Conservation (phyloP, 2,113 vertebrate genomes). For the Tympanuchus pallidicinctus region DNA sequence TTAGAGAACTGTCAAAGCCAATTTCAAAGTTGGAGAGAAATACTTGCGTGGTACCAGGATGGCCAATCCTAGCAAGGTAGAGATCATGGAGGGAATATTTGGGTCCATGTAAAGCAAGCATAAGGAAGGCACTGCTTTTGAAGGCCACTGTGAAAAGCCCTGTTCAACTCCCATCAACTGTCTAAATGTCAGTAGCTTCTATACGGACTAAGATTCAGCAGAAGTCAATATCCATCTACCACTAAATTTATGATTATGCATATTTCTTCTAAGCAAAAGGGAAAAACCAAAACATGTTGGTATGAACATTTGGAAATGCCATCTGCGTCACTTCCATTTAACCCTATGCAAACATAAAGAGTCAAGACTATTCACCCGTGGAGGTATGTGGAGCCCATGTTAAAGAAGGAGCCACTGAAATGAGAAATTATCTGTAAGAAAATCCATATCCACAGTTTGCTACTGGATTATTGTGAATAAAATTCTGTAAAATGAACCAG, state of each 20-base stretch:
- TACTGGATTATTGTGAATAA: neutral
- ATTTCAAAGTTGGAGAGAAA: neutral
- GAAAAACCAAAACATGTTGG: neutral
- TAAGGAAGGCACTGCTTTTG: neutral
- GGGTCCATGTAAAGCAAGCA: neutral
- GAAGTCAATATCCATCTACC: neutral
- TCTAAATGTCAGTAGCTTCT: neutral
- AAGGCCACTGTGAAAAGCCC: neutral
- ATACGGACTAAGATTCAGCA: neutral
- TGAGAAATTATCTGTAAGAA: neutral
- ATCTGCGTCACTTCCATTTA: neutral
- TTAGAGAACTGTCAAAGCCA: neutral
- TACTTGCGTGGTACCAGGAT: neutral
- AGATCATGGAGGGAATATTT: neutral
- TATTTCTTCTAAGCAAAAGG: neutral
- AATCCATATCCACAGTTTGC: neutral
- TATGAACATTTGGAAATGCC: neutral
- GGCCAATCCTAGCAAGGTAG: neutral
- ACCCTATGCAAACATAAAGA: neutral
- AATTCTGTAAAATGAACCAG: neutral
- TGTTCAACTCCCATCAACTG: neutral
- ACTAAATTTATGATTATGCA: neutral
- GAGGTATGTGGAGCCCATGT: neutral
- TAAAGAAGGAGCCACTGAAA: neutral
- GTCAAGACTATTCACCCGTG: neutral